Conservation (phyloP, 2,113 vertebrate species). For the Nannospalax galili region DNA sequence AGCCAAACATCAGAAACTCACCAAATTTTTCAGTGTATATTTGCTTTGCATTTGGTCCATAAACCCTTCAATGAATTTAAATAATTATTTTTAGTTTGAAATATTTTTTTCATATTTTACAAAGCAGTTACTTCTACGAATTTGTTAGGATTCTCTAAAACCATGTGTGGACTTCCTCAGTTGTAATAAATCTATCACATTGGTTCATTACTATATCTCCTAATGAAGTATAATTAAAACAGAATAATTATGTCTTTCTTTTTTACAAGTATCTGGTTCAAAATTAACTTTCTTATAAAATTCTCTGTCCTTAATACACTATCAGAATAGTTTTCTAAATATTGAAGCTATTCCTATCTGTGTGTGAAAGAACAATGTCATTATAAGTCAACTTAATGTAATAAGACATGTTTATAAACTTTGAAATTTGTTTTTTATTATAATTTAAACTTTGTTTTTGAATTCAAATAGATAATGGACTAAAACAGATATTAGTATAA, state of each 20-base stretch:
- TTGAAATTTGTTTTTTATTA: no score
- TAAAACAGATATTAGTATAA: background rate
- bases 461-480: background rate
- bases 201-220: background rate
- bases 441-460: background rate
- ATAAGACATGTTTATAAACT: background rate
- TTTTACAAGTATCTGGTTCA: no score
- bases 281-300: background rate
- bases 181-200: background rate
- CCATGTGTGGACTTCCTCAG: background rate
- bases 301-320: background rate
- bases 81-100: background rate
- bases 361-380: background rate
- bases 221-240: background rate
- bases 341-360: background rate
- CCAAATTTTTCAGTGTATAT: background rate
- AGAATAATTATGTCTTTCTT: no score
- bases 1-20: background rate
- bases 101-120: background rate
- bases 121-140: background rate
- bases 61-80: background rate
- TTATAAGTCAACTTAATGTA: background rate
- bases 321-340: background rate
- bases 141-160: background rate
- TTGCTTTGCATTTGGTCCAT: background rate